phyloP scores from a whole-genome alignment of 2,888 invertebrate species.

The Dexiosoma caninum region DNA sequence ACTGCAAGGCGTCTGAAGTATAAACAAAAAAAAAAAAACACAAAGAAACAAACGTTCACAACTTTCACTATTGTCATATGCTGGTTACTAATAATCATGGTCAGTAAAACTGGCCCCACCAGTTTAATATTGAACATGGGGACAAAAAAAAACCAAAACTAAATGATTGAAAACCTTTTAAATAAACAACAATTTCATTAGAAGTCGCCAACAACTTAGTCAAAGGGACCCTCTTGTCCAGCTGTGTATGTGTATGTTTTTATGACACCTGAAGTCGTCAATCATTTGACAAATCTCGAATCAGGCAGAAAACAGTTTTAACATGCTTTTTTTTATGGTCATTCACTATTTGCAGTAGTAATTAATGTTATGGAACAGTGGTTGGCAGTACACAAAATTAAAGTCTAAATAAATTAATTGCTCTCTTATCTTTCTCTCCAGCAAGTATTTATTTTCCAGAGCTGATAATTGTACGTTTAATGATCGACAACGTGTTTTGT shows the following conservation, averaged over 20 bases:
- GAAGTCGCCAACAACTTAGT: conserved; percentile 31
- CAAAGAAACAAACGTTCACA: conserved; percentile 52
- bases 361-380: conserved; percentile 12
- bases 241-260: neutral
- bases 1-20: conserved; percentile 48
- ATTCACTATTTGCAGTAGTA: conserved; percentile 62
- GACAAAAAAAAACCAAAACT: neutral
- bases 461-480: too few relatives aligned
- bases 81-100: conserved; percentile 44
- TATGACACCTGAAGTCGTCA: conserved; percentile 74
- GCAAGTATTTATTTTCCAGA: too few relatives aligned
- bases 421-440: too few relatives aligned
- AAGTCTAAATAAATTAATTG: too few relatives aligned
- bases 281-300: conserved; percentile 68
- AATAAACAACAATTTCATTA: conserved; percentile 41
- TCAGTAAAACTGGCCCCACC: conserved; percentile 41
- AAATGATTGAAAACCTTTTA: conserved; percentile 54
- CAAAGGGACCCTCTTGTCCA: conserved; percentile 27
- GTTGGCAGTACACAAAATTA: too few relatives aligned
- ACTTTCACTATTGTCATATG: conserved; percentile 54
- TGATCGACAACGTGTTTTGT: too few relatives aligned
- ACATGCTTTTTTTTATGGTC: conserved; percentile 64
- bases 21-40: neutral
- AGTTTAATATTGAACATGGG: conserved; percentile 18
- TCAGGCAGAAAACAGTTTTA: conserved; percentile 48